Percentiles rank a stretch among this genome's conserved stretches.
Evolutionary conservation across 2,113 vertebrate species (phyloP).

Genomic region (Dipodomys stephensi): DNA sequence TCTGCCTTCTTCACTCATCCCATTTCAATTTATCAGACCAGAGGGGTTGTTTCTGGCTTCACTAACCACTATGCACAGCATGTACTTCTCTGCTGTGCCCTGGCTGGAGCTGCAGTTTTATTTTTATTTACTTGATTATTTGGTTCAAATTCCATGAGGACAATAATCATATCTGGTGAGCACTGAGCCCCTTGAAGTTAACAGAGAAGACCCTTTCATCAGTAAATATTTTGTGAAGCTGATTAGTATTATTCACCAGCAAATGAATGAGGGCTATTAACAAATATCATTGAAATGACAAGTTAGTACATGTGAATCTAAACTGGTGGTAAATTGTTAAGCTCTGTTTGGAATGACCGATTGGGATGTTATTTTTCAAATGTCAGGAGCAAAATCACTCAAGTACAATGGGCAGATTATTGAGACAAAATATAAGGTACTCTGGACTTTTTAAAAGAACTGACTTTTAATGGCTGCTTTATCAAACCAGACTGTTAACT

Average conservation of each 20-base stretch:
- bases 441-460: background rate
- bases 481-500: conserved; percentile 7
- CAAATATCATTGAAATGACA: background rate
- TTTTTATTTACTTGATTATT: background rate
- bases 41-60: background rate
- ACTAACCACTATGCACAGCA: background rate
- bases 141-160: background rate
- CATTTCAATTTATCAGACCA: background rate
- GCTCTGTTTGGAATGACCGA: background rate
- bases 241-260: background rate
- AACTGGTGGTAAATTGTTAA: background rate
- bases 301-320: background rate
- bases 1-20: background rate
- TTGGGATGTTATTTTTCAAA: conserved; percentile 37
- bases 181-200: background rate
- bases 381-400: background rate
- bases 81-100: background rate
- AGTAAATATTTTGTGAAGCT: background rate
- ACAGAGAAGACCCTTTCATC: background rate
- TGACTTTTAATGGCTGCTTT: background rate
- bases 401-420: background rate
- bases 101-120: background rate
- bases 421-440: background rate
- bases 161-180: background rate
- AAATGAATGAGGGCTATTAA: background rate